Conservation (phyloP, 2,888 invertebrate species). For the Tipula confusa region DNA sequence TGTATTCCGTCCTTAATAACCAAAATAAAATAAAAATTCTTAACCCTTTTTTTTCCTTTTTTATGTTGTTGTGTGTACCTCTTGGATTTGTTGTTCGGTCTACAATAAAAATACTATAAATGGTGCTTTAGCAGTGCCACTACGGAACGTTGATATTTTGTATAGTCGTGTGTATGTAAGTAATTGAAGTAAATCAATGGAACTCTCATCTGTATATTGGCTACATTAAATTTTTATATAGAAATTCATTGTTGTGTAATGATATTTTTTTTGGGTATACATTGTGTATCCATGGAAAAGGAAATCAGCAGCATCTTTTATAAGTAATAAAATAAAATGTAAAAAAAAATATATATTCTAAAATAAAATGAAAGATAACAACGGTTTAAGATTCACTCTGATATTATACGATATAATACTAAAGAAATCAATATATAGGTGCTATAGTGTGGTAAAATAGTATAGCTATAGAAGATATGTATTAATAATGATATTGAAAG, state of each 20-base stretch:
- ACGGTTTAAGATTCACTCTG: background rate
- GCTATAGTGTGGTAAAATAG: background rate
- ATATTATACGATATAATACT: background rate
- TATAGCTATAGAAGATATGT: background rate
- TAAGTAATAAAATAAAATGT: background rate
- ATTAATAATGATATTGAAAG: background rate
- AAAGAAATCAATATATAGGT: background rate
- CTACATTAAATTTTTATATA: background rate
- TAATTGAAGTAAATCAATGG: background rate
- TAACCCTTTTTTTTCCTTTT: background rate
- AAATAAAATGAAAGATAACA: background rate
- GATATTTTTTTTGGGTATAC: background rate
- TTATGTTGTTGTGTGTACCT: background rate
- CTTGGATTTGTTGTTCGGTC: background rate
- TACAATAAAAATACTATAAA: constrained; percentile 1
- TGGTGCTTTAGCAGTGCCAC: background rate
- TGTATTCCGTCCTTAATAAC: background rate
- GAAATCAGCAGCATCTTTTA: background rate
- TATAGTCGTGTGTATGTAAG: background rate
- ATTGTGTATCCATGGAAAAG: background rate
- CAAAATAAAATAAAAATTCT: background rate
- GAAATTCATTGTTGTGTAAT: background rate
- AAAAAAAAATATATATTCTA: background rate
- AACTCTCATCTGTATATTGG: constrained; percentile 3
- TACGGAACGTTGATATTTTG: background rate